A percentile compares a stretch with the other conserved stretches of the same genome.
Evolutionary conservation across 2,797 vertebrate genomes (phyloP).

Genomic region (Pogoniulus pusillus): DNA sequence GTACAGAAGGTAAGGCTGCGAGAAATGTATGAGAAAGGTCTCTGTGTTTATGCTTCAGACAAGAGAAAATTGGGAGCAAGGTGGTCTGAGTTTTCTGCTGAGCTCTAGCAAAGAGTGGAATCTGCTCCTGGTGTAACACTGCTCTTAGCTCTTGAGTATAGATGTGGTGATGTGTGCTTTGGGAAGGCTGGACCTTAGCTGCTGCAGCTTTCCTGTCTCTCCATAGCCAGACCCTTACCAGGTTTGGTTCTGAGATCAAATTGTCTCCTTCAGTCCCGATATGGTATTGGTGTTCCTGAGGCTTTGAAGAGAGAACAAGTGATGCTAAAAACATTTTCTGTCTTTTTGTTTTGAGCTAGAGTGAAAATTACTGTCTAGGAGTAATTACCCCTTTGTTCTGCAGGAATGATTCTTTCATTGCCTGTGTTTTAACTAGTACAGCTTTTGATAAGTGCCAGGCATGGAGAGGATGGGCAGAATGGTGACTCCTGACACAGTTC

Average conservation of each 20-base stretch:
- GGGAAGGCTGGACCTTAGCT: constrained; percentile 46
- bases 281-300: background rate
- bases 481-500: background rate
- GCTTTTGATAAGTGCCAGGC: background rate
- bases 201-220: constrained; percentile 12
- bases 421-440: background rate
- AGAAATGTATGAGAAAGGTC: background rate
- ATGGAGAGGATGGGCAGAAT: background rate
- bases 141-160: constrained; percentile 32
- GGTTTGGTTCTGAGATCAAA: constrained; percentile 49
- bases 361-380: constrained; percentile 6
- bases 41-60: constrained; percentile 2
- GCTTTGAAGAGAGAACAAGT: constrained; percentile 3
- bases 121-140: constrained; percentile 1
- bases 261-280: constrained; percentile 38
- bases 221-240: background rate
- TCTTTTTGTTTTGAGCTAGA: background rate
- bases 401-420: background rate
- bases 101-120: constrained; percentile 15
- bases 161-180: constrained; percentile 41
- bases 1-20: background rate
- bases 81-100: constrained; percentile 31
- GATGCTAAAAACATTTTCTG: background rate
- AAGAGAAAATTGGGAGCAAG: constrained; percentile 19
- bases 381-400: constrained; percentile 6